Percentiles rank a stretch among this genome's conserved stretches.
Evolutionary conservation across 2,797 vertebrate genomes (phyloP).

Genomic region (Cetoscarus ocellatus): DNA sequence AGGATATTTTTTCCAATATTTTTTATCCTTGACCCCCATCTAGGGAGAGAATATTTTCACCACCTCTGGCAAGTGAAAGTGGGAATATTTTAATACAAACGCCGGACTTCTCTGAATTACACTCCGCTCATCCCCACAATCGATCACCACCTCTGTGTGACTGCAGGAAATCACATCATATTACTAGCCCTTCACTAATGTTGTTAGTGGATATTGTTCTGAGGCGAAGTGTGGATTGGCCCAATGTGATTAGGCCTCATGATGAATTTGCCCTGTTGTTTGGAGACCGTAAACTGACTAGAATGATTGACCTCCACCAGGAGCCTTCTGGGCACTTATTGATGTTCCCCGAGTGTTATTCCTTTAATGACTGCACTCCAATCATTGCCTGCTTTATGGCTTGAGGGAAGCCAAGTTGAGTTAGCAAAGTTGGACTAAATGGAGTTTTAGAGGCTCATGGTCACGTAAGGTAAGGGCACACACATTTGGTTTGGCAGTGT

Average conservation of each 20-base stretch:
- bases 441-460: conserved; percentile 48
- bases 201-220: conserved; percentile 85
- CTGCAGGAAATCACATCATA: conserved; percentile 79
- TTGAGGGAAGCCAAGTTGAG: conserved; percentile 61
- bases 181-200: conserved; percentile 76
- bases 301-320: conserved; percentile 80
- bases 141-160: conserved; percentile 77
- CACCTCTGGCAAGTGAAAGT: conserved; percentile 1
- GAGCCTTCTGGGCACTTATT: conserved; percentile 78
- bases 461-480: conserved; percentile 23
- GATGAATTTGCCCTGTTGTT: conserved; percentile 86
- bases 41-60: not conserved
- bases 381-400: conserved; percentile 65
- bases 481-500: conserved; percentile 26
- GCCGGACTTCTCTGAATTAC: conserved; percentile 66
- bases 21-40: not conserved
- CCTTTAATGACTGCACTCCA: conserved; percentile 71
- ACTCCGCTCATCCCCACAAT: conserved; percentile 65
- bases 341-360: conserved; percentile 74
- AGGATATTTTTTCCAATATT: too few relatives aligned
- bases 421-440: conserved; percentile 69
- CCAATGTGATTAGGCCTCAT: conserved; percentile 81
- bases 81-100: conserved; percentile 42
- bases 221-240: conserved; percentile 72
- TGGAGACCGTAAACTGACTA: conserved; percentile 79